Evolutionary conservation across 2,797 vertebrate genomes (phyloP), one percentile per base, ranked within the genome.

Genomic region (Cetoscarus ocellatus): DNA sequence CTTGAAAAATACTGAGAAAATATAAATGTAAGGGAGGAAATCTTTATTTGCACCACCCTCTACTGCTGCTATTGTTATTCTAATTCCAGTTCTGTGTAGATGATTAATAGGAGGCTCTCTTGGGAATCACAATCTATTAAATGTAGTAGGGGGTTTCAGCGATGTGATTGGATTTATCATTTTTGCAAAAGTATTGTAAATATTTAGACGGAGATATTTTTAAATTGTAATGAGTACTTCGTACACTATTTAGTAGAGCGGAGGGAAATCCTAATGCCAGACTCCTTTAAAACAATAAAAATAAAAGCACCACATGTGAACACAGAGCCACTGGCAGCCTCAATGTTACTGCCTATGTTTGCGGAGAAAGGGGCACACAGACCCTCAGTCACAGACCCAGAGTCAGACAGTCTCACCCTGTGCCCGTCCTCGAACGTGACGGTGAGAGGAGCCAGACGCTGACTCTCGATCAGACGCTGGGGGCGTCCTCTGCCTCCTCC

Each of bases 1-100:
- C 84, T 89, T 92, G 82, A 84, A 89, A 83, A 77, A 61, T 40
- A 44, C 6, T n/a, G 27, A 67, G 73, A 49, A 78, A 77, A 73
- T 72, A 54, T 76, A 77, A 85, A 82, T 67, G 67, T 59, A 71
- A 77, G 52, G 67, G 78, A 85, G 83, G 74, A 79, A 62, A 62
- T 61, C 67, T 80, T 80, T 82, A 56, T 86, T 80, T 84, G 83
- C 78, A 82, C 77, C 77, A 78, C 67, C 63, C 54, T 88, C 73
- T 68, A 61, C 79, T 88, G 91, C 90, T 91, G 88, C 90, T 93
- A 83, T 77, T 79, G 40, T 77, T 80, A 36, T 61, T 69, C 49
- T 74, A 64, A 80, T 75, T 83, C 68, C 75, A 83, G 44, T 65
- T 70, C 51, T 69, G 52, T 76, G 69, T 54, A 63, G 48, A 73